Evolutionary conservation across 2,888 invertebrate genomes (phyloP), one percentile per base, ranked within the genome.

Genomic region (Sphaerophoria rueppellii): DNA sequence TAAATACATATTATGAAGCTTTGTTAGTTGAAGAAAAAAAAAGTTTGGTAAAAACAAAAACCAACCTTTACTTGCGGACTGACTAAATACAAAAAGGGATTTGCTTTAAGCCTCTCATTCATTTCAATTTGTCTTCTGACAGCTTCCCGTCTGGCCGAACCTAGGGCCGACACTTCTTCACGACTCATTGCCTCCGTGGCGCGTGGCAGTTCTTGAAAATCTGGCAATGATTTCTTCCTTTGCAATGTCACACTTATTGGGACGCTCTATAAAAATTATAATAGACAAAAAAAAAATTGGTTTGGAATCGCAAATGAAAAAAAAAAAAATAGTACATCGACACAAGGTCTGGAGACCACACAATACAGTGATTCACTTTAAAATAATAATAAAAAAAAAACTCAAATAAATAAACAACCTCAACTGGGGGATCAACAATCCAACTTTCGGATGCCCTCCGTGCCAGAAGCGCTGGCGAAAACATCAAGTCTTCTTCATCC

Each of bases 11-110:
- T 11, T 43, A 6, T 3, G 3, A 43, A 43, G 12, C 12, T 43
- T 6, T 4, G 7, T 6, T 48, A 24, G 24, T 24, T 11, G 43
- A 57, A 48, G 37, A 43, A 3, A 61, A 69, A 52, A 32, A 0
- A 43, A 43, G 11, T 24, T 24, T 24, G 24, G 24, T 24, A 16
- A 16, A 16, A 24, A 35, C 9, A 4, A 9, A 0, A 37, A 91
- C 93, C 93, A 93, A 98, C 98, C 96, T 98, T 97, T 89, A 98
- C 97, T 94, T 97, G 96, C 91, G 98, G 98, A 96, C 98, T 98
- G 95, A 97, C 96, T 92, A 99, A 94, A 93, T 98, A 98, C 89
- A 98, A 95, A 90, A 99, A 94, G 89, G 98, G 98, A 93, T 98
- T 98, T 91, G 97, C 97, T 92, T 97, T 94, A 89, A 98, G 95